Evolutionary conservation across 2,797 vertebrate genomes (phyloP).

Genomic region (Poeciliopsis presidionis): DNA sequence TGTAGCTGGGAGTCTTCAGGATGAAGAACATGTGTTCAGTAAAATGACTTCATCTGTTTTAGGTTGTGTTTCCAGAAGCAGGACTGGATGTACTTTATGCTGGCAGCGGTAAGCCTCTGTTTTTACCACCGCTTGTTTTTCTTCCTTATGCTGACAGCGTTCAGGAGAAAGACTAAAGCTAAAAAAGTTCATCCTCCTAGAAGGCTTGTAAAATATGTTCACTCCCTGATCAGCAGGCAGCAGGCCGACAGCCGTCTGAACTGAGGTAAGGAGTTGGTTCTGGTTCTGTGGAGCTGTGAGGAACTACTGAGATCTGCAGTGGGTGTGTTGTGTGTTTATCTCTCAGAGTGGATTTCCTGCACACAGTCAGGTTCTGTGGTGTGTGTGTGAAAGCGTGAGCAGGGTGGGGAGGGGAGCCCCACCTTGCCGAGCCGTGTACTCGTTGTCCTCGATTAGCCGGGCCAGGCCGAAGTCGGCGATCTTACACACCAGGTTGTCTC

Average conservation of each 20-base stretch:
- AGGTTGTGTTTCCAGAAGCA: not conserved
- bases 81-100: not conserved
- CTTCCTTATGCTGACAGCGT: not conserved
- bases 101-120: not conserved
- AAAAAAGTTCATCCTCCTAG: not conserved
- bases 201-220: not conserved
- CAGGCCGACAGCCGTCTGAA: not conserved
- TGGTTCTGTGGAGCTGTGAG: not conserved
- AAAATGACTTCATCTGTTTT: not conserved
- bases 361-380: not conserved
- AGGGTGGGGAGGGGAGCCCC: constrained; percentile 6
- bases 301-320: not conserved
- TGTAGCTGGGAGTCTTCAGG: not conserved
- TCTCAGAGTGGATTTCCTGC: not conserved
- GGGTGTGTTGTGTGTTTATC: not conserved
- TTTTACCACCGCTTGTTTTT: not conserved
- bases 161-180: not conserved
- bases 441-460: constrained; percentile 95
- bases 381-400: not conserved
- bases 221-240: not conserved
- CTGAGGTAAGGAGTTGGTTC: not conserved
- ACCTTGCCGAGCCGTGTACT: constrained; percentile 98
- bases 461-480: constrained; percentile 96
- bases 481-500: constrained; percentile 94
- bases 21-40: not conserved